Percentiles rank a stretch among this genome's conserved stretches.
Evolutionary conservation across 2,113 vertebrate genomes (phyloP).

Genomic region (Probosciger aterrimus): DNA sequence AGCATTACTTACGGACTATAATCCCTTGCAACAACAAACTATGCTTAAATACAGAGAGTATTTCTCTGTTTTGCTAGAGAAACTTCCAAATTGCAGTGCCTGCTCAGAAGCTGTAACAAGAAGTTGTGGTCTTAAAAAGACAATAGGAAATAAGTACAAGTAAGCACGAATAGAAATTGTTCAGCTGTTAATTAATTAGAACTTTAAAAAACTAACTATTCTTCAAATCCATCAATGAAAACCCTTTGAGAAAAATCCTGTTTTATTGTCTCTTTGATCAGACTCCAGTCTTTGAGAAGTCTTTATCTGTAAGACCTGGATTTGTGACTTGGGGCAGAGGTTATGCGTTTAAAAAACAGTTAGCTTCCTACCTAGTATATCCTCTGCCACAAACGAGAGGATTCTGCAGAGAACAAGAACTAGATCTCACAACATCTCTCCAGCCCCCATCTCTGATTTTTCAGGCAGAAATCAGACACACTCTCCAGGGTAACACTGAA

Average conservation of each 20-base stretch:
- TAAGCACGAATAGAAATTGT: neutral
- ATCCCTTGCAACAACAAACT: neutral
- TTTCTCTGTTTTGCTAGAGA: neutral
- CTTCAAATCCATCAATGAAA: neutral
- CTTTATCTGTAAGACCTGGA: neutral
- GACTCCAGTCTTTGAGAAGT: neutral
- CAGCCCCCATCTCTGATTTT: neutral
- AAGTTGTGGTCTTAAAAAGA: neutral
- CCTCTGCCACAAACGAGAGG: neutral
- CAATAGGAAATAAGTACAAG: neutral
- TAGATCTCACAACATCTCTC: neutral
- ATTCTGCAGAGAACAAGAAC: neutral
- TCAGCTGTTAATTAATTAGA: neutral
- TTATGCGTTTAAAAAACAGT: neutral
- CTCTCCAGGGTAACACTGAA: neutral
- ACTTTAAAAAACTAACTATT: neutral
- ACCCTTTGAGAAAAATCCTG: neutral
- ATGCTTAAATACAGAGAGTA: neutral
- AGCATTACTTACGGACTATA: neutral
- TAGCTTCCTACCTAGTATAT: neutral
- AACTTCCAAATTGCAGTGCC: neutral
- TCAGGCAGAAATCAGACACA: neutral
- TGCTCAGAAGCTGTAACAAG: neutral
- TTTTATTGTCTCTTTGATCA: neutral
- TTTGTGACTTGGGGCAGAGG: neutral